A percentile compares a stretch with the other conserved stretches of the same genome.
These are phyloP conservation scores for Rhogogaster chlorosoma DNA, from an alignment of 2,888 invertebrate species.

Conservation along the genomic window DNA sequence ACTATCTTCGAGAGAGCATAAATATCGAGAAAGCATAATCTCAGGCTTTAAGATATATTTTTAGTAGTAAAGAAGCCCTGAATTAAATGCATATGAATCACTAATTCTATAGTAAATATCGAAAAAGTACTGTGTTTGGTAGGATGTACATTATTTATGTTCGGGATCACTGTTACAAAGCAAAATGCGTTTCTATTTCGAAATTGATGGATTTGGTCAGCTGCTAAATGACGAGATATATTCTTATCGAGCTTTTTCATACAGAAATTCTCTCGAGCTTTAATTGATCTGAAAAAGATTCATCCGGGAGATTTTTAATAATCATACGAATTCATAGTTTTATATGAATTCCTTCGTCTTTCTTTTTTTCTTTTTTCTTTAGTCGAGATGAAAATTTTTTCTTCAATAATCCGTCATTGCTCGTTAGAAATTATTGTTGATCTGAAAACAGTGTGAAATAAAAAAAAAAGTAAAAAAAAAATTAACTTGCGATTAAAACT, in stretches of 20 bases:
- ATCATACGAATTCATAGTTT: conserved; percentile 20
- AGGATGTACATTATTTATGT: conserved; percentile 32
- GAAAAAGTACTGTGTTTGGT: conserved; percentile 23
- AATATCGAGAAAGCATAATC: neutral
- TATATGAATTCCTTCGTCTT: conserved; percentile 17
- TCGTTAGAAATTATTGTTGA: neutral
- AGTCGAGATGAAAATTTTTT: neutral
- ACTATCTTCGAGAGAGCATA: neutral
- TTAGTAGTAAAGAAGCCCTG: neutral
- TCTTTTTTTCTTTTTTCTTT: neutral
- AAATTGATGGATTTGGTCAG: conserved; percentile 18
- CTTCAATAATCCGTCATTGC: conserved; percentile 2
- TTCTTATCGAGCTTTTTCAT: conserved; percentile 32
- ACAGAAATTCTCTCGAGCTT: neutral
- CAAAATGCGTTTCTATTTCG: neutral
- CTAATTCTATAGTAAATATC: conserved; percentile 35
- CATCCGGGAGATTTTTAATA: neutral
- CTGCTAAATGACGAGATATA: conserved; percentile 30
- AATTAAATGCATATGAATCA: conserved; percentile 25
- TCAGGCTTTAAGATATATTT: conserved; percentile 19
- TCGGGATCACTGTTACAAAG: conserved; percentile 15
- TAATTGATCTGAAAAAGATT: neutral
- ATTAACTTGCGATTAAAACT: neutral
- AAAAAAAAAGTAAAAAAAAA: neutral
- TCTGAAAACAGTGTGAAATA: neutral